Evolutionary conservation across 30 jellyfish, hydroid and myxozoan species (phyloP).

Genomic region (Hydra vulgaris): DNA sequence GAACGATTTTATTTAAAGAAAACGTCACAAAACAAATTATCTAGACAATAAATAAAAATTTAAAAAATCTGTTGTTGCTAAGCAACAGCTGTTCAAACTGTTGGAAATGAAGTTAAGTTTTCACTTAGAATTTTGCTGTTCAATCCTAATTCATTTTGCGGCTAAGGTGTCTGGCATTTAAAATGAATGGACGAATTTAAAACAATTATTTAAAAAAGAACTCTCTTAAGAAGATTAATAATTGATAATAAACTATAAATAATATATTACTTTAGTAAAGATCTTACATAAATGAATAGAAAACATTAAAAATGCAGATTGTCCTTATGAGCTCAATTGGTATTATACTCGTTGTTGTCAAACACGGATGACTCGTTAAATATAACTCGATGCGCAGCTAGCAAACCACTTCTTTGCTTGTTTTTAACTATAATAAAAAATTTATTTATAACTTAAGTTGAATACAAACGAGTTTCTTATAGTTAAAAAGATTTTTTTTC

Average conservation of each 20-base stretch:
- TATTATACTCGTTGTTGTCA: not conserved
- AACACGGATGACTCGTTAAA: slow-evolving; percentile 27
- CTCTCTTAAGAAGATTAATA: not conserved
- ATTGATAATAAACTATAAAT: not conserved
- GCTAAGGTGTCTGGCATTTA: too few species aligned
- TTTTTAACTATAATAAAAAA: slow-evolving; percentile 44
- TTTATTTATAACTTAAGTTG: not conserved
- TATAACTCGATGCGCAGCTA: slow-evolving; percentile 82
- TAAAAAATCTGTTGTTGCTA: too few species aligned
- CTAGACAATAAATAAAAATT: not conserved
- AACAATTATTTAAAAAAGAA: not conserved
- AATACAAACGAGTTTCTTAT: not conserved
- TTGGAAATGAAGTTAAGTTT: too few species aligned
- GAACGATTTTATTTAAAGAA: too few species aligned
- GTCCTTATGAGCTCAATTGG: not conserved
- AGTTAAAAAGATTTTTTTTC: not conserved
- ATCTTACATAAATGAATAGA: not conserved
- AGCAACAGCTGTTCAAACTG: too few species aligned
- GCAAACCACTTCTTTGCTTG: slow-evolving; percentile 50
- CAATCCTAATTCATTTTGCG: too few species aligned
- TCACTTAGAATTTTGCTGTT: too few species aligned
- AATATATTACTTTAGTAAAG: not conserved
- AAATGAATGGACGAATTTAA: too few species aligned
- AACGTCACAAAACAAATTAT: too few species aligned
- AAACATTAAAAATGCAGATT: not conserved